Conservation (phyloP, 2,113 vertebrate genomes). For the Thamnophis sirtalis region DNA sequence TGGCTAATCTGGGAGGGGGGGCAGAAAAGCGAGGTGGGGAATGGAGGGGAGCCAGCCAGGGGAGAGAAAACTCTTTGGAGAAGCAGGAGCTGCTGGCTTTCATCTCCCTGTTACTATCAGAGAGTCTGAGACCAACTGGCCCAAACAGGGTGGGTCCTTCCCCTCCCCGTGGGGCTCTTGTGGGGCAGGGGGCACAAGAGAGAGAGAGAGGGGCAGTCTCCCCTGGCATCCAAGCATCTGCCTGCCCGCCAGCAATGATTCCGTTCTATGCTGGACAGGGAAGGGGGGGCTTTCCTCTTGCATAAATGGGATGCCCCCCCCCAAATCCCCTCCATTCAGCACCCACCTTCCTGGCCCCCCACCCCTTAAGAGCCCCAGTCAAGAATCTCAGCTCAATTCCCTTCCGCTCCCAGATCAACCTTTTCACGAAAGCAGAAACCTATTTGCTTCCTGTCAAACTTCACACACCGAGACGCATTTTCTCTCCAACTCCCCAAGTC, state of each 20-base stretch:
- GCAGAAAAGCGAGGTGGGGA: background rate
- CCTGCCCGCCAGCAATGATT: background rate
- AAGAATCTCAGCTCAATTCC: constrained; percentile 56
- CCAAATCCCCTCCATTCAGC: background rate
- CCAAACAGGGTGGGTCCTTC: background rate
- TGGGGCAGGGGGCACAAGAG: background rate
- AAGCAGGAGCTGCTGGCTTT: background rate
- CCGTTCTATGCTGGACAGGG: background rate
- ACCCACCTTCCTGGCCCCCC: background rate
- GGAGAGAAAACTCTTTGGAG: background rate
- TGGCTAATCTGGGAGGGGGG: background rate
- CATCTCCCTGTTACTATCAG: no score
- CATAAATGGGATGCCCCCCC: no score
- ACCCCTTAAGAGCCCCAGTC: constrained; percentile 26
- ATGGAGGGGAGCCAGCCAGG: background rate
- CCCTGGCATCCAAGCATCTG: background rate
- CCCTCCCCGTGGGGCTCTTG: background rate
- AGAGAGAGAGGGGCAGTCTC: background rate
- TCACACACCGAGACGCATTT: constrained; percentile 40
- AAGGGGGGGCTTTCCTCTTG: no score
- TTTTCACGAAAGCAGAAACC: constrained; percentile 57
- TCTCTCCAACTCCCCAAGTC: constrained; percentile 71
- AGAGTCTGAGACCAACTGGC: background rate
- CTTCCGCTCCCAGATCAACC: constrained; percentile 57
- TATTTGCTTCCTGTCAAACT: constrained; percentile 47